A percentile compares a stretch with the other conserved stretches of the same genome.
Evolutionary conservation across 2,888 invertebrate genomes (phyloP).

Genomic region (Drosophila dives): DNA sequence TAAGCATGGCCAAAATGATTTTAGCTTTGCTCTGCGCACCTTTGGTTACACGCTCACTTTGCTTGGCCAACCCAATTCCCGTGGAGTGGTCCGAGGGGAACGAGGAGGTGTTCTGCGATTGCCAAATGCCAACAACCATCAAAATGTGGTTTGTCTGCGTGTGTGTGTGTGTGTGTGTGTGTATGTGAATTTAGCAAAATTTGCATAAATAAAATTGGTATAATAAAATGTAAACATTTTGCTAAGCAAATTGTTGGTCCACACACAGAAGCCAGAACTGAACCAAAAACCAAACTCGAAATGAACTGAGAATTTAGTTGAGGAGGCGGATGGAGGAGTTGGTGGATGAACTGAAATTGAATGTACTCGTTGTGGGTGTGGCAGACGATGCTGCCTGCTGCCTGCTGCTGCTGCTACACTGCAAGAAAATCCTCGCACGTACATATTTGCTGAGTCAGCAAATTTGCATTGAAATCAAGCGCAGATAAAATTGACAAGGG

Average conservation of each 20-base stretch:
- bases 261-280: conserved; percentile 21
- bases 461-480: conserved; percentile 63
- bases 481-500: not conserved
- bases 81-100: not conserved
- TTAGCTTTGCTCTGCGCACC: conserved; percentile 46
- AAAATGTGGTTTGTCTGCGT: conserved; percentile 50
- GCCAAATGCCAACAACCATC: conserved; percentile 44
- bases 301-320: conserved; percentile 30
- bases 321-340: not conserved
- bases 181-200: conserved; percentile 62
- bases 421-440: conserved; percentile 12
- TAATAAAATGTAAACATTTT: conserved; percentile 78
- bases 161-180: conserved; percentile 19
- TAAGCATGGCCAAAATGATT: conserved; percentile 34
- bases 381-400: conserved; percentile 19
- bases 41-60: conserved; percentile 44
- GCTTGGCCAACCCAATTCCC: conserved; percentile 19
- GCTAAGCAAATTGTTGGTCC: conserved; percentile 71
- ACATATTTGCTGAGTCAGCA: conserved; percentile 68
- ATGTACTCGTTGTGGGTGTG: conserved; percentile 24
- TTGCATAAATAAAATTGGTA: conserved; percentile 79
- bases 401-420: conserved; percentile 13
- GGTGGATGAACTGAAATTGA: not conserved
- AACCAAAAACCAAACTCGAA: conserved; percentile 18
- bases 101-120: conserved; percentile 31